Percentiles rank a stretch among this genome's conserved stretches.
Evolutionary conservation across 2,888 invertebrate species (phyloP).

Genomic region (Yponomeuta sedellus): DNA sequence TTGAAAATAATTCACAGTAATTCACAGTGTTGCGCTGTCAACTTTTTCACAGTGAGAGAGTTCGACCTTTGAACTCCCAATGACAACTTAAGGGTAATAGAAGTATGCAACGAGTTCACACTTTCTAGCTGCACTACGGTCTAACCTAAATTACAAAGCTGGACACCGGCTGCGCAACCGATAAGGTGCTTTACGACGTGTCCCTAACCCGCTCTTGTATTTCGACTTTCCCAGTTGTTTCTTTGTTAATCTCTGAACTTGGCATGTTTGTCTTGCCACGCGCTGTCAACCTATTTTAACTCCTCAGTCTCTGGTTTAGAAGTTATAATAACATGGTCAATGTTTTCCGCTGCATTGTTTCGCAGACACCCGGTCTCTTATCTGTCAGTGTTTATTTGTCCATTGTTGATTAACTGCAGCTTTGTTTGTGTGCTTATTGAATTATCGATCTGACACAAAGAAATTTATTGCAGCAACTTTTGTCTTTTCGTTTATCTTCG

Average conservation of each 20-base stretch:
- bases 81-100: neutral
- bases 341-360: neutral
- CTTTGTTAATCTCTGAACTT: slow-evolving; percentile 19
- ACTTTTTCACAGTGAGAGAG: too few relatives aligned
- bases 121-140: slow-evolving; percentile 13
- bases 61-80: too few relatives aligned
- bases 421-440: slow-evolving; percentile 11
- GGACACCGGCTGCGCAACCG: slow-evolving; percentile 20
- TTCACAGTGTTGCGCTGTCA: too few relatives aligned
- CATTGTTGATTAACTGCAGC: slow-evolving; percentile 10
- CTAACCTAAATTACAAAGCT: slow-evolving; percentile 11
- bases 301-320: neutral
- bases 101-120: neutral
- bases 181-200: slow-evolving; percentile 27
- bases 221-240: slow-evolving; percentile 20
- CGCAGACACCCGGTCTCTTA: slow-evolving; percentile 3
- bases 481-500: neutral
- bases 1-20: too few relatives aligned
- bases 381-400: slow-evolving; percentile 11
- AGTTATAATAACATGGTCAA: neutral
- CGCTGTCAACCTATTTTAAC: neutral
- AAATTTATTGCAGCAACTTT: neutral
- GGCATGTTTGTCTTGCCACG: slow-evolving; percentile 5
- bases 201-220: slow-evolving; percentile 12
- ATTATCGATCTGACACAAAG: slow-evolving; percentile 3